Conservation (phyloP, 2,888 invertebrate genomes). For the Euplagia quadripunctaria region DNA sequence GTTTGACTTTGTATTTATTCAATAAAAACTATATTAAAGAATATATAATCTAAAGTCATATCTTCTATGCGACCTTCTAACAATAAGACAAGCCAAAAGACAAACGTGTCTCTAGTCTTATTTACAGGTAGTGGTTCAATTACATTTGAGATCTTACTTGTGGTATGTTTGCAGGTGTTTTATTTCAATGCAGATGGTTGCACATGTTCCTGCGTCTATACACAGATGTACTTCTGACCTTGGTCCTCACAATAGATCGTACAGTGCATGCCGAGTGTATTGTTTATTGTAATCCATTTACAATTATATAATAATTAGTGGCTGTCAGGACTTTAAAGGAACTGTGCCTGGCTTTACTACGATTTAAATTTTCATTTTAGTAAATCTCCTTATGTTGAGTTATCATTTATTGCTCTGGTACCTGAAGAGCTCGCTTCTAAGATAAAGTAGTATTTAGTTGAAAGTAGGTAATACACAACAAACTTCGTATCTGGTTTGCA, state of each 20-base stretch:
- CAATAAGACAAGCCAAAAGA: neutral
- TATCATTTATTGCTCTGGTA: too few species aligned
- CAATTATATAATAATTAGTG: neutral
- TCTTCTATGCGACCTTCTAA: too few species aligned
- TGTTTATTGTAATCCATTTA: constrained; percentile 43
- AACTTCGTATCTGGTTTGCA: too few species aligned
- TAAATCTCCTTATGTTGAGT: neutral
- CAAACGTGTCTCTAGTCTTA: neutral
- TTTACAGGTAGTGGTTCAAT: neutral
- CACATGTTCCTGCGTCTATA: constrained; percentile 39
- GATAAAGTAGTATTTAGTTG: too few species aligned
- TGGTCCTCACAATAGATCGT: constrained; percentile 50
- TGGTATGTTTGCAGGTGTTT: neutral
- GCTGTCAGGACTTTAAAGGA: neutral
- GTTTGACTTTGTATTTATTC: too few species aligned
- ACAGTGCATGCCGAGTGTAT: constrained; percentile 36
- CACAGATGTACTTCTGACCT: constrained; percentile 39
- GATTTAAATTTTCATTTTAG: neutral
- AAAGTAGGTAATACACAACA: too few species aligned
- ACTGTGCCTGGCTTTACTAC: neutral
- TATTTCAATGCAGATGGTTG: constrained; percentile 28
- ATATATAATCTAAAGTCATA: too few species aligned
- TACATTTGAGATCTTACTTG: neutral
- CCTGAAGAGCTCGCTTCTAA: too few species aligned
- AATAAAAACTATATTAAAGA: too few species aligned